Evolutionary conservation across 1,140 invertebrate species (phyloP).

Genomic region (Bilobella aurantiaca): DNA sequence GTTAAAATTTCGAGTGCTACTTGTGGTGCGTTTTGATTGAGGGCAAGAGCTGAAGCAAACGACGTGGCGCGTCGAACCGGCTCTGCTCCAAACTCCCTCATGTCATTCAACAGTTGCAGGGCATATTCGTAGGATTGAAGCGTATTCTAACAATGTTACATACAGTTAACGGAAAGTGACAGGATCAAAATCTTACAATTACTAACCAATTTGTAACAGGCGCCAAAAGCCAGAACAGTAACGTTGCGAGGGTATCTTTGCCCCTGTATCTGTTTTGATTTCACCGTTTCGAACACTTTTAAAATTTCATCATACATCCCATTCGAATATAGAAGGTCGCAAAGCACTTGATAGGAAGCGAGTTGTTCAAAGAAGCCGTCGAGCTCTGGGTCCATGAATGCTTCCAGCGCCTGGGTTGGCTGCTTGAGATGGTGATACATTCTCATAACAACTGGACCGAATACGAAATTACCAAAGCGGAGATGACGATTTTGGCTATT

Average conservation of each 20-base stretch:
- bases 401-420: constrained; percentile 53
- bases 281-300: constrained; percentile 48
- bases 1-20: constrained; percentile 56
- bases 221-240: constrained; percentile 52
- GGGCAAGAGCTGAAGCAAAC: constrained; percentile 52
- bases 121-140: constrained; percentile 55
- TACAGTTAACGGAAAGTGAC: constrained; percentile 20
- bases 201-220: constrained; percentile 65
- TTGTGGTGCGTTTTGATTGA: constrained; percentile 56
- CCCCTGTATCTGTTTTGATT: constrained; percentile 48
- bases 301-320: constrained; percentile 56
- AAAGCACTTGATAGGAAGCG: constrained; percentile 53
- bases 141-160: constrained; percentile 52
- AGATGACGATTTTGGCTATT: constrained; percentile 58
- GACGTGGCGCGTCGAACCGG: constrained; percentile 50
- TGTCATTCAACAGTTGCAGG: constrained; percentile 49
- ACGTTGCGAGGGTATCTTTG: constrained; percentile 55
- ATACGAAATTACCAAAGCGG: constrained; percentile 63
- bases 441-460: constrained; percentile 74
- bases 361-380: constrained; percentile 59
- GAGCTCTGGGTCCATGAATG: constrained; percentile 52
- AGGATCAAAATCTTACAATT: constrained; percentile 11
- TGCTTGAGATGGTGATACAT: constrained; percentile 60
- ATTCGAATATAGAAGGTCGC: constrained; percentile 62
- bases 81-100: constrained; percentile 45